phyloP scores from a whole-genome alignment of 2,797 vertebrate species.

The Malacoraja senta region DNA sequence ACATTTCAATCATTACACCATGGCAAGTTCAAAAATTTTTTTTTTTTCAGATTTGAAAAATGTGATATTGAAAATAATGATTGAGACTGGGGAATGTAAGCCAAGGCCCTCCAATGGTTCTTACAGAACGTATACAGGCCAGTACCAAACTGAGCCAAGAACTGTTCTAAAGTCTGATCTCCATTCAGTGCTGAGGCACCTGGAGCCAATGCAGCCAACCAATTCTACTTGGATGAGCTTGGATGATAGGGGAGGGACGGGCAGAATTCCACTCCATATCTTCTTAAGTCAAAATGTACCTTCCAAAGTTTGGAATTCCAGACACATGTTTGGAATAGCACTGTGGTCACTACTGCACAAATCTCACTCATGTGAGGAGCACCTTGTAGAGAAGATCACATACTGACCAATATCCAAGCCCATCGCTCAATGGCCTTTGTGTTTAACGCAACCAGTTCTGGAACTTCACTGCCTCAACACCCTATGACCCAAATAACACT shows the following conservation, averaged over 20 bases:
- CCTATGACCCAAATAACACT: not conserved
- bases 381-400: not conserved
- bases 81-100: not conserved
- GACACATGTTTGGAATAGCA: not conserved
- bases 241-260: not conserved
- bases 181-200: not conserved
- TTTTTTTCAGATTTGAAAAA: slow-evolving; percentile 1
- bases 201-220: not conserved
- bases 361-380: not conserved
- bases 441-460: not conserved
- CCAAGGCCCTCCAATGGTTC: not conserved
- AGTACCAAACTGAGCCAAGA: not conserved
- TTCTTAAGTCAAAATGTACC: not conserved
- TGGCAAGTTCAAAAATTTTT: not conserved
- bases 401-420: too few species aligned
- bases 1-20: not conserved
- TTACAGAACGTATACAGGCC: not conserved
- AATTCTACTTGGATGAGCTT: not conserved
- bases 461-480: not conserved
- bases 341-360: not conserved
- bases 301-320: not conserved
- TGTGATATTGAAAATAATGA: not conserved
- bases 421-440: not conserved
- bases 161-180: not conserved
- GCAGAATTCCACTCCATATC: too few species aligned